These are phyloP conservation scores for Trissolcus brochymenae DNA, from an alignment of 2,888 invertebrate species.

Conservation along the genomic window DNA sequence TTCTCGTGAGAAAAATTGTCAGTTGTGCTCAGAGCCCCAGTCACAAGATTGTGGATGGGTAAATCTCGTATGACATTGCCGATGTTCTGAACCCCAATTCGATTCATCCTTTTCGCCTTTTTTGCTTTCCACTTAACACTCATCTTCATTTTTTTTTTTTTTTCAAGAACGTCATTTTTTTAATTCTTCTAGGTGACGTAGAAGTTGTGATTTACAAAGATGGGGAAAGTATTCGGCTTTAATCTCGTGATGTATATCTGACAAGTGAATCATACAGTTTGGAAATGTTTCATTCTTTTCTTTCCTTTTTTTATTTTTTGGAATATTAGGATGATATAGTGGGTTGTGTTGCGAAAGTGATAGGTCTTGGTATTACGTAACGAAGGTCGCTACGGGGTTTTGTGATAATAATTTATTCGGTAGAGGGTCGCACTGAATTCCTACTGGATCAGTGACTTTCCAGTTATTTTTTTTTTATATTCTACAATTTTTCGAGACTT, in stretches of 20 bases:
- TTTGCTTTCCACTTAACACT: background rate
- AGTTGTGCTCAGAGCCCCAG: slow-evolving; percentile 45
- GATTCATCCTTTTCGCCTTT: slow-evolving; percentile 12
- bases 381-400: slow-evolving; percentile 25
- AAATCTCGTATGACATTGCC: slow-evolving; percentile 50
- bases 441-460: slow-evolving; percentile 8
- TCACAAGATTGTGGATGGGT: slow-evolving; percentile 42
- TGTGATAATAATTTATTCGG: slow-evolving; percentile 46
- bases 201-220: slow-evolving; percentile 47
- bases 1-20: slow-evolving; percentile 55
- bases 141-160: slow-evolving; percentile 8
- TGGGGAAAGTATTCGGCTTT: slow-evolving; percentile 45
- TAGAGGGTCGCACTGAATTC: background rate
- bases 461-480: background rate
- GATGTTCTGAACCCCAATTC: slow-evolving; percentile 16
- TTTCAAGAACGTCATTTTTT: slow-evolving; percentile 35
- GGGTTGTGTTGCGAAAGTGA: slow-evolving; percentile 50
- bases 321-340: slow-evolving; percentile 55
- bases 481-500: too few relatives aligned
- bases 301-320: slow-evolving; percentile 42
- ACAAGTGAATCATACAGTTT: slow-evolving; percentile 56
- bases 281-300: slow-evolving; percentile 32
- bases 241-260: slow-evolving; percentile 56
- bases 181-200: slow-evolving; percentile 46
- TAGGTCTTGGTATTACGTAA: slow-evolving; percentile 40